phyloP scores from a whole-genome alignment of 2,113 vertebrate species.

The Oncorhynchus nerka region DNA sequence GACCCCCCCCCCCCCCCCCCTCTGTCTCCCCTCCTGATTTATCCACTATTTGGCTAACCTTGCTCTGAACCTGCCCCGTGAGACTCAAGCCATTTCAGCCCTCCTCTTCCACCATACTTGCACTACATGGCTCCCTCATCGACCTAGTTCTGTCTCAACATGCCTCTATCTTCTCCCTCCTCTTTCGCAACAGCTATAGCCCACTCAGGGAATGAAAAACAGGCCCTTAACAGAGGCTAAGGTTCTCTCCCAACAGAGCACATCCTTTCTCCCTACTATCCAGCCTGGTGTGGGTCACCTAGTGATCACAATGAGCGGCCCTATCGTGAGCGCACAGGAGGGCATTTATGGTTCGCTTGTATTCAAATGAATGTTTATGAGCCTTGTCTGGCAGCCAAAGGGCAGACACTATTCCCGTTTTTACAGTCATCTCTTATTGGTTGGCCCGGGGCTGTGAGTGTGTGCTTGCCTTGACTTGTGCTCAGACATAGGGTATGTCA shows the following conservation, averaged over 20 bases:
- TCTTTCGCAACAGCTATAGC: constrained; percentile 61
- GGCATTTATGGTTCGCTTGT: constrained; percentile 55
- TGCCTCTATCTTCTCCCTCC: constrained; percentile 42
- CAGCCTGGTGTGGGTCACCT: constrained; percentile 53
- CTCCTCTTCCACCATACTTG: constrained; percentile 63
- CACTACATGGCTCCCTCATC: constrained; percentile 55
- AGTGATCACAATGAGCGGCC: constrained; percentile 57
- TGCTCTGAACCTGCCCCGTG: constrained; percentile 54
- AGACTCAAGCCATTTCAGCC: constrained; percentile 70
- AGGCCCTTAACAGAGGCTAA: constrained; percentile 54
- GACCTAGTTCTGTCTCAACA: constrained; percentile 60
- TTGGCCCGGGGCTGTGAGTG: constrained; percentile 17
- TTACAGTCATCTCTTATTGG: constrained; percentile 46
- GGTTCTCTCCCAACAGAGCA: constrained; percentile 55
- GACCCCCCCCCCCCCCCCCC: constrained; percentile 30
- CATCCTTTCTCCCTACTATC: constrained; percentile 18
- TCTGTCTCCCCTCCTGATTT: not conserved
- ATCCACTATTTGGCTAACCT: constrained; percentile 90
- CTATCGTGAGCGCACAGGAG: constrained; percentile 55
- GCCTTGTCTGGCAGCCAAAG: constrained; percentile 63
- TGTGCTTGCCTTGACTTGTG: constrained; percentile 26
- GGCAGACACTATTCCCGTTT: constrained; percentile 46
- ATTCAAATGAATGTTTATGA: constrained; percentile 68
- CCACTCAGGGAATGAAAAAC: constrained; percentile 64
- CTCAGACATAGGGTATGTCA: no score